Evolutionary conservation across 1,140 invertebrate species (phyloP), one percentile per base, ranked within the genome.

Genomic region (Thaumatotibia leucotreta): DNA sequence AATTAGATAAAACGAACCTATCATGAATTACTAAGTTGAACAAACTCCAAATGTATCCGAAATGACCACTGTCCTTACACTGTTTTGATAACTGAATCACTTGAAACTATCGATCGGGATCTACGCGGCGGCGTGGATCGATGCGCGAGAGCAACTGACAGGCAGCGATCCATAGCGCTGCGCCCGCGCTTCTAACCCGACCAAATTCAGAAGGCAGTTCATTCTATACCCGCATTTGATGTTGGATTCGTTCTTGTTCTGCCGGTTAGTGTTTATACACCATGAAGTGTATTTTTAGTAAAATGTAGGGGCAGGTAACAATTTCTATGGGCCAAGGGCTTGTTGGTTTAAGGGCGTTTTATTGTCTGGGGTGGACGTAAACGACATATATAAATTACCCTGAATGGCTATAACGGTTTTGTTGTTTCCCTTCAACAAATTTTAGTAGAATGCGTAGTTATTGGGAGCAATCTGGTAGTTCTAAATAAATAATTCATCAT

Each of bases 261-360:
- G 67, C 45, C 20, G 74, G 64, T 4, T 81, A 63, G 54, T 88
- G 84, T 87, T 89, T 87, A 87, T 88, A 77, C 80, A 85, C 73
- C 79, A 77, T 85, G 77, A 76, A 80, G 78, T 81, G 77, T 89
- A 89, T 87, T 89, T 89, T 87, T 89, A 89, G 85, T 81, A 80
- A 80, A 83, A 83, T 69, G 75, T 74, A 82, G 79, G 68, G 75
- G 77, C 84, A 89, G 87, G 87, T 89, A 87, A 82, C 68, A 58
- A 79, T n/a, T n/a, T 68, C 76, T 81, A 68, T 73, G 79, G 82
- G 78, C 84, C 81, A 84, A 88, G 85, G 83, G 84, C 79, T 83
- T 73, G 63, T 62, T 73, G 82, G 17, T 31, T 35, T 66, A 62
- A 33, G 61, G 17, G 39, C 39, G 39, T 11, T 62, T 62, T 35